Evolutionary conservation across 2,888 invertebrate genomes (phyloP), one percentile per base, ranked within the genome.

Genomic region (Brachylomia viminalis): DNA sequence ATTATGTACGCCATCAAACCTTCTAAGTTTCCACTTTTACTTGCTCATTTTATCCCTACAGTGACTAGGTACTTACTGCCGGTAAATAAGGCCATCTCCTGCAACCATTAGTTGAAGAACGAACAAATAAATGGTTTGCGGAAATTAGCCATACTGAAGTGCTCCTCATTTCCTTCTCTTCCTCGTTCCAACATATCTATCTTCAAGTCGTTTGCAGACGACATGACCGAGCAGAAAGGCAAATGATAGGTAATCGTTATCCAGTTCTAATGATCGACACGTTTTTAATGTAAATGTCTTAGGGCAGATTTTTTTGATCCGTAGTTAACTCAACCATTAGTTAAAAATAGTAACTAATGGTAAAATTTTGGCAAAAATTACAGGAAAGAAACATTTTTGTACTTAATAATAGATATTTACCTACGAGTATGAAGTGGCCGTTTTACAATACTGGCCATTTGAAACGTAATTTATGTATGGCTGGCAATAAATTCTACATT

Each of bases 81-180:
- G 20, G 5, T 45, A 54, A 45, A 74, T 62, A 42, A 33, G 42
- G 6, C 65, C 64, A 72, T 75, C 64, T 76, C 79, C 72, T 72
- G 20, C 11, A 20, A 20, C 33, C 72, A 75, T 84, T 80, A 81
- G 52, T 33, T 17, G 62, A 71, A 65, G 68, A 79, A 69, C 67
- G 54, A 71, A 73, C 72, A 62, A 79, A 79, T 64, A 77, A 72
- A 87, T 82, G 80, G 42, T 64, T 67, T 67, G 33, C 72, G 88
- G 88, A 87, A 87, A 86, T 87, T 80, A 71, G 52, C 10, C 54
- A 69, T 54, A 33, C 70, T 80, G 61, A 59, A 75, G 64, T 33
- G 47, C 52, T 69, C 17, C 54, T 54, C 54, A 52, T 72, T 80
- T 75, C 66, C 65, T 20, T 52, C 13, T 49, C 58, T 27, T 72